Base-by-base conservation (phyloP, 1,140 invertebrate species). In the Ceratina calcarata region DNA sequence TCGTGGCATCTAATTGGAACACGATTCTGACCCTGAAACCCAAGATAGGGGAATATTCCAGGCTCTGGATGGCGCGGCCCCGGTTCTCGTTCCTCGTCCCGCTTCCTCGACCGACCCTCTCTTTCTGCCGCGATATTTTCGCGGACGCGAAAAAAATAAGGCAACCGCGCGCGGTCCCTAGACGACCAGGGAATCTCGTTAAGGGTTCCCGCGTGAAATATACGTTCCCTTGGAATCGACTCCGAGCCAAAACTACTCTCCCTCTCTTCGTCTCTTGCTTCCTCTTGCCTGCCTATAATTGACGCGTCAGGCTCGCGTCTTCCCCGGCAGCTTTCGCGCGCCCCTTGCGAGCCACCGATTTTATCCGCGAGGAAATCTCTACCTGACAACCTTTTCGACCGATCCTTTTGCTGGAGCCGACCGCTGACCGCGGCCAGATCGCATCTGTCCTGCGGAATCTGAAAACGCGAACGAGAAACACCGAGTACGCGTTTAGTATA, bases 21-120 rank as follows among this genome's bases (percentile, higher is more conserved):
- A 93, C 91, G 92, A 93, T 90, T 91, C 88, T 91, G 91, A 92
- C 91, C 92, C 91, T 85, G 87, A 91, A 92, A 89, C 85, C 88
- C 89, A 90, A 90, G 87, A 89, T 88, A 91, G 75, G 80, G 81
- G 82, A 89, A 90, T 88, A 91, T 88, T 88, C 84, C 78, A 70
- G 83, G 83, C 80, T 78, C 77, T 61, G 49, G 37, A 45, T 45
- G 10, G 6, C 37, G 37, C 37, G 37, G 37, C 6, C 37, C 75
- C 61, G 51, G 13, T 58, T 64, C 27, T 10, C 53, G 24, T 57
- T 45, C n/a, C 16, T 75, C 71, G 60, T 55, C 71, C 4, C 69
- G 60, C 6, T 53, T 60, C 13, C 66, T 62, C 64, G 55, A 18
- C 15, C 55, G n/a, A 57, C 58, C 57, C 32, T 7, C 13, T 15